Base-by-base conservation (phyloP, 1,140 invertebrate species). In the Drosophila ercepeae region DNA sequence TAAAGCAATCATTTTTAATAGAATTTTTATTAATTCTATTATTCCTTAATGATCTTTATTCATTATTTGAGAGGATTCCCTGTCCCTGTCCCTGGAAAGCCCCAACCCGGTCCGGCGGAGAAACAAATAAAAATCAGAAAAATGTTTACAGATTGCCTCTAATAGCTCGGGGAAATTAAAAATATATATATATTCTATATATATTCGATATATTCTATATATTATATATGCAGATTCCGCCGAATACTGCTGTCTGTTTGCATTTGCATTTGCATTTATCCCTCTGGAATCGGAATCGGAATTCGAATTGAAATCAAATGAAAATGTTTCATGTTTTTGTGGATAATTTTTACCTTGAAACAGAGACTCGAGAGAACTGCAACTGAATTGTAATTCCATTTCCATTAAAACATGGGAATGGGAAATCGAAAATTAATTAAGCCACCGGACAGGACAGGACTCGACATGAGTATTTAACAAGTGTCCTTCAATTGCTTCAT, bases 351-450 rank as follows among this genome's bases (percentile, higher is more conserved):
- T 46, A 48, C 21, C 23, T 39, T n/a, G 29, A 16, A 23, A 61
- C 42, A 48, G 14, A n/a, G 14, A 16, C 11, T 6, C 8, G 6
- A 13, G 11, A n/a, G 5, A 42, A 46, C 14, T 27, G 55, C 57
- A 41, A 23, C 23, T 49, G 42, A 49, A 61, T 39, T 64, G 60
- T 61, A 61, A 64, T 64, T 64, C 42, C 57, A 61, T 61, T 61
- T n/a, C n/a, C n/a, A n/a, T n/a, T n/a, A n/a, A n/a, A 64, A 41
- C 29, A 23, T n/a, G n/a, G 42, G 34, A 61, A 64, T 64, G 42
- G 27, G 42, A 61, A 64, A 61, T 64, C 42, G 60, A 64, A 61
- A 64, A 64, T 61, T 61, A 64, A 64, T 64, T 64, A 64, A 64
- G 44, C 29, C 13, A 16, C 29, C 41, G 6, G 36, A 63, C 60